These are phyloP conservation scores for Bruchidius siliquastri DNA, from an alignment of 2,888 invertebrate genomes.

Conservation along the genomic window DNA sequence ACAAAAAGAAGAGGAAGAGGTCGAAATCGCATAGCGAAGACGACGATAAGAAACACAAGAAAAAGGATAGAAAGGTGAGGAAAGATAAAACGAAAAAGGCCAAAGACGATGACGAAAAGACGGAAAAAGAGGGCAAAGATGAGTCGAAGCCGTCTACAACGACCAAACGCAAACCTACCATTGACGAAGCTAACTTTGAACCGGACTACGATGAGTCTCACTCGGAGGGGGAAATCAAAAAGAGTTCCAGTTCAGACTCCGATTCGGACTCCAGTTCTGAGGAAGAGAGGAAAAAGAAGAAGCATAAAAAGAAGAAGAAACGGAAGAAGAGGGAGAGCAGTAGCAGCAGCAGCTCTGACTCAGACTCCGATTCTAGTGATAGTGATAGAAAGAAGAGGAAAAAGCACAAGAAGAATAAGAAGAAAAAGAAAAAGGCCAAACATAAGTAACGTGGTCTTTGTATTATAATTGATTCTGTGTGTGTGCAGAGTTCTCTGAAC, in stretches of 20 bases:
- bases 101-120: slow-evolving; percentile 30
- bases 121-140: slow-evolving; percentile 39
- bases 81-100: slow-evolving; percentile 42
- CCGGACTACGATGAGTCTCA: slow-evolving; percentile 72
- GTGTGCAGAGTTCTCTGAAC: not conserved
- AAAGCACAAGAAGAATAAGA: slow-evolving; percentile 66
- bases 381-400: slow-evolving; percentile 65
- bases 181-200: slow-evolving; percentile 70
- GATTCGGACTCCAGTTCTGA: slow-evolving; percentile 40
- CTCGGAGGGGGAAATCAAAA: slow-evolving; percentile 51
- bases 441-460: slow-evolving; percentile 44
- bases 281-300: slow-evolving; percentile 41
- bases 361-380: slow-evolving; percentile 59
- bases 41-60: slow-evolving; percentile 32
- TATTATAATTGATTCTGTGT: not conserved
- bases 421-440: slow-evolving; percentile 68
- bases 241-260: slow-evolving; percentile 45
- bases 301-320: slow-evolving; percentile 46
- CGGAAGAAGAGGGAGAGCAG: slow-evolving; percentile 50
- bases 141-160: slow-evolving; percentile 40
- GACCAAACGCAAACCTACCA: slow-evolving; percentile 58
- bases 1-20: slow-evolving; percentile 29
- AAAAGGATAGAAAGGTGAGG: slow-evolving; percentile 50
- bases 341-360: slow-evolving; percentile 51
- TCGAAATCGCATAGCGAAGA: slow-evolving; percentile 34